Base-by-base conservation (phyloP, 2,888 invertebrate species). In the Acrobasis repandana region DNA sequence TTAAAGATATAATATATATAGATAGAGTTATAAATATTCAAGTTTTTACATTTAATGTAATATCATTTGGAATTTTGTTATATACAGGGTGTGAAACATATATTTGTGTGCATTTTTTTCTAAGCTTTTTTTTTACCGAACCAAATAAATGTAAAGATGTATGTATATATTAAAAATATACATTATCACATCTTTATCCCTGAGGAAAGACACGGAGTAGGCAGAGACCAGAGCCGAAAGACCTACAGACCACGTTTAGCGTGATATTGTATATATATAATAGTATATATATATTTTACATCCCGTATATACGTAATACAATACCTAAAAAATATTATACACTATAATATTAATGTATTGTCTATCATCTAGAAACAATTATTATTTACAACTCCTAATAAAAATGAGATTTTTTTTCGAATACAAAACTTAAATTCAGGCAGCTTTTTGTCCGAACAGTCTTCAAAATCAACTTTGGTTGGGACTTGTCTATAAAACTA, bases 291-390 rank as follows among this genome's bases (percentile, higher is more conserved):
- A 57, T 47, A 2, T 36, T 49, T 58, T 18, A 49, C 58, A 50
- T n/a, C 49, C 20, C 8, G n/a, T 50, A 58, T 18, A 38, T 67
- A 67, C 67, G 54, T 63, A 64, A 67, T 43, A 43, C n/a, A 14
- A 43, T 43, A 67, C 65, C 58, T 36, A 56, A 49, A 58, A 62
- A 61, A 63, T 49, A 10, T 52, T 61, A 61, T 69, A 70, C 60
- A 67, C 65, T 63, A 66, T 64, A 72, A 73, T 68, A 68, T 62
- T 61, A 57, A 49, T 34, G 61, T 72, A 73, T 73, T 70, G 70
- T 72, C 72, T 74, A 74, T 64, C 34, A 61, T 59, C 68, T 69
- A 68, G 63, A 62, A 62, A 64, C 66, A 58, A 58, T 49, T 38
- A 58, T 50, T 58, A 58, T 58, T 58, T 58, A 58, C 58, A 58